phyloP scores from a whole-genome alignment of 2,113 vertebrate genomes.

The Pelobates fuscus region DNA sequence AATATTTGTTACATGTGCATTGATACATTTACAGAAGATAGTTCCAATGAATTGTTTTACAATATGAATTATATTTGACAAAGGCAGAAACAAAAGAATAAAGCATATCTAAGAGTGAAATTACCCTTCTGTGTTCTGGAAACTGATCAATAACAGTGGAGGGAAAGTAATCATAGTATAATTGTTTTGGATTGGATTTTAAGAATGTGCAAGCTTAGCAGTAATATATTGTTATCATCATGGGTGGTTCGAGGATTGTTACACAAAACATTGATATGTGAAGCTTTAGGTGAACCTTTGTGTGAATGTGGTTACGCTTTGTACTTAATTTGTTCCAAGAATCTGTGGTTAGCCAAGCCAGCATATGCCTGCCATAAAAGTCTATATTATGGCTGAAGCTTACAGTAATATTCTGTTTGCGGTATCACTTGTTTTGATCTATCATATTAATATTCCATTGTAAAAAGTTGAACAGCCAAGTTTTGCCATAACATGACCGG shows the following conservation, averaged over 20 bases:
- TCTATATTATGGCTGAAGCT: slow-evolving; percentile 20
- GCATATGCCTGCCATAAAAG: slow-evolving; percentile 20
- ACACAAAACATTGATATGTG: slow-evolving; percentile 28
- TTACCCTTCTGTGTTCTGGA: not conserved
- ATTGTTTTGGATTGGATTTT: slow-evolving; percentile 1
- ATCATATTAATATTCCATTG: not conserved
- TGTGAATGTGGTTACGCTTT: slow-evolving; percentile 32
- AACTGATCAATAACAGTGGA: not conserved
- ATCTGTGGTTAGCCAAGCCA: slow-evolving; percentile 32
- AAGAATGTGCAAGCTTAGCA: slow-evolving; percentile 25
- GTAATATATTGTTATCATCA: slow-evolving; percentile 28
- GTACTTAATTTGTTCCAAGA: slow-evolving; percentile 26
- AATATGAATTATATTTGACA: not conserved
- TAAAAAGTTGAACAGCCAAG: not conserved
- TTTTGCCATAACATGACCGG: not conserved
- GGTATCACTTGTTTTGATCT: slow-evolving; percentile 12
- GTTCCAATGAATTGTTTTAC: not conserved
- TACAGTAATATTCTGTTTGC: slow-evolving; percentile 35
- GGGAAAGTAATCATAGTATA: not conserved
- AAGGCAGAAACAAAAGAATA: not conserved
- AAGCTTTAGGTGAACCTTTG: slow-evolving; percentile 30
- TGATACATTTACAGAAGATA: no score
- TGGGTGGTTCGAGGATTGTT: slow-evolving; percentile 34
- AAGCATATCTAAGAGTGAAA: not conserved
- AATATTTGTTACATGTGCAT: no score